Evolutionary conservation across 2,888 invertebrate species (phyloP), one percentile per base, ranked within the genome.

Genomic region (Oligia latruncula): DNA sequence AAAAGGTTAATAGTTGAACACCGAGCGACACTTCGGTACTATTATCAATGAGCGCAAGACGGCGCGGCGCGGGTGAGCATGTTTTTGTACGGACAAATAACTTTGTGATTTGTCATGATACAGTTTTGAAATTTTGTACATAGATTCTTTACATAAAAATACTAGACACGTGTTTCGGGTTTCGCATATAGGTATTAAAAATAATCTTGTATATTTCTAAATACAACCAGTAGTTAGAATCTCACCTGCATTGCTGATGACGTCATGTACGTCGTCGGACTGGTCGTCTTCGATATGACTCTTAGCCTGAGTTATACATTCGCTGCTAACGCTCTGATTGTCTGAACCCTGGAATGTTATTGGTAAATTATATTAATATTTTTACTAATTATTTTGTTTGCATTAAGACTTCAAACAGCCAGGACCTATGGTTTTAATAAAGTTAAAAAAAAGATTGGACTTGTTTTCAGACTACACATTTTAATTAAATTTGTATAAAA

Each of bases 291-390:
- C 93, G 74, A 83, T 82, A 49, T 89, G 91, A 71, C 90, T 91
- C 87, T 95, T 94, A 64, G 95, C 92, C 29, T 95, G 95, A 11
- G 95, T 94, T 6, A 94, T 91, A 84, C 96, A 96, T 88, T 97
- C 97, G 94, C 97, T 97, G 91, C 96, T 96, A 52, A 96, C 95
- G 93, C 97, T 97, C 93, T 97, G 97, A 89, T 95, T 96, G 90
- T 97, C 97, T 0, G 97, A 97, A 91, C 97, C 97, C 97, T 97
- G 91, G 0, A 86, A 86, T 35, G 0, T 40, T 35, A 78, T 40
- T 1, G 23, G 15, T 58, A n/a, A 55, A 49, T 2, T 0, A 6
- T 49, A 4, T 71, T 9, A 80, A 29, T 20, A 15, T 40, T 40
- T 40, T 13, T 23, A 23, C 23, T 35, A 11, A 23, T 40, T 40